These are phyloP conservation scores for Druon quercuslanigerum DNA, from an alignment of 1,140 invertebrate species.

Conservation along the genomic window DNA sequence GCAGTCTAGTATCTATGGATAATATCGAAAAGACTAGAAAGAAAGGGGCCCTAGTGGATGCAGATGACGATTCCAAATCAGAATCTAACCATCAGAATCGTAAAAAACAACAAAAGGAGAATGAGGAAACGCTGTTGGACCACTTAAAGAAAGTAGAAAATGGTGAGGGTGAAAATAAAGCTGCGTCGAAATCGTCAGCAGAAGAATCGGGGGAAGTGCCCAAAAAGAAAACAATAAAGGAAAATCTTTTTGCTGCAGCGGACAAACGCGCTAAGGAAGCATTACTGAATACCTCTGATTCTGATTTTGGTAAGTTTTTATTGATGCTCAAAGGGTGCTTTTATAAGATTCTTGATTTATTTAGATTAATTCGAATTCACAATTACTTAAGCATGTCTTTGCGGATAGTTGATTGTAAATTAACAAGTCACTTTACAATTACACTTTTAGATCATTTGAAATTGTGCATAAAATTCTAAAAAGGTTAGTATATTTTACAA, in stretches of 20 bases:
- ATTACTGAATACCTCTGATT: constrained; percentile 61
- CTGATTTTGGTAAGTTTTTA: constrained; percentile 56
- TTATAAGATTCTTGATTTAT: neutral
- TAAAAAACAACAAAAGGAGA: constrained; percentile 46
- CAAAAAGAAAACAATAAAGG: constrained; percentile 40
- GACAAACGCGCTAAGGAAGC: constrained; percentile 57
- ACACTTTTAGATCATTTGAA: too few species aligned
- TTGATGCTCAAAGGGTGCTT: neutral
- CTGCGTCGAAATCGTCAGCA: constrained; percentile 43
- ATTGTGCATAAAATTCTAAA: too few species aligned
- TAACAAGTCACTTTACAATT: too few species aligned
- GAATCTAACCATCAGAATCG: constrained; percentile 43
- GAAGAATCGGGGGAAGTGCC: constrained; percentile 39
- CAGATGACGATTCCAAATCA: constrained; percentile 47
- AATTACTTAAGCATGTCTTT: too few species aligned
- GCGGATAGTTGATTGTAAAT: too few species aligned
- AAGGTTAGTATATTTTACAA: too few species aligned
- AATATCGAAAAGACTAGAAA: constrained; percentile 48
- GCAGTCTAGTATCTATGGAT: constrained; percentile 50
- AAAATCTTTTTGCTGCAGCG: constrained; percentile 54
- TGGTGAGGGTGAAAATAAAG: constrained; percentile 35
- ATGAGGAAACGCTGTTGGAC: constrained; percentile 59
- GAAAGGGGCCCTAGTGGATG: constrained; percentile 39
- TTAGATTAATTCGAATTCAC: too few species aligned
- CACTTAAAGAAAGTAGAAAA: constrained; percentile 57